phyloP scores from a whole-genome alignment of 2,888 invertebrate genomes.

The Strigamia crassipes region DNA sequence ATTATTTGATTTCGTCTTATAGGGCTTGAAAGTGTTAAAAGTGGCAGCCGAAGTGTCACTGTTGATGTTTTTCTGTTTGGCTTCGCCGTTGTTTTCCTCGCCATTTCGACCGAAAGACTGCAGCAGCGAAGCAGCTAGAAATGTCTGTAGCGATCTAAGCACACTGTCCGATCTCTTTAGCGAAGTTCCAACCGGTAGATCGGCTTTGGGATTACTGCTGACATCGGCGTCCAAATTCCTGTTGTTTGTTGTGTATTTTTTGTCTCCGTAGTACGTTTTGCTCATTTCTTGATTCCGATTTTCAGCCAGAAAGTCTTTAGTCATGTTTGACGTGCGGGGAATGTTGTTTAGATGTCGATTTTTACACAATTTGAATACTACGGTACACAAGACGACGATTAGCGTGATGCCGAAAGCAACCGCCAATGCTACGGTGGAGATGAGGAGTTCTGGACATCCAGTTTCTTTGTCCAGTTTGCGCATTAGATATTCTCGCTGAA shows the following conservation, averaged over 20 bases:
- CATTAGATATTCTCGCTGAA: slow-evolving; percentile 39
- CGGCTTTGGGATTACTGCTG: background rate
- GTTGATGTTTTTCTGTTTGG: background rate
- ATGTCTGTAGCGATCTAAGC: slow-evolving; percentile 39
- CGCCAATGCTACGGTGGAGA: slow-evolving; percentile 22
- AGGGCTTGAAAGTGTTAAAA: background rate
- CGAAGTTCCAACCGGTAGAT: background rate
- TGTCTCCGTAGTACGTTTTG: background rate
- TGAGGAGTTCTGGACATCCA: slow-evolving; percentile 17
- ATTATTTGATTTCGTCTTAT: background rate
- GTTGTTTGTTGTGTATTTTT: background rate
- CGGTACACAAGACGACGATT: background rate
- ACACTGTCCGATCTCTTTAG: slow-evolving; percentile 45
- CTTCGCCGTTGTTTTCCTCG: background rate
- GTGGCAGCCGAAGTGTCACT: background rate
- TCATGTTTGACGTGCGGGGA: background rate
- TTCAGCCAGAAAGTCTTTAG: background rate
- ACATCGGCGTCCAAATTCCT: background rate
- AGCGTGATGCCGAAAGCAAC: slow-evolving; percentile 8
- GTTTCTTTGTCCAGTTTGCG: slow-evolving; percentile 32
- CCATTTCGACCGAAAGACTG: background rate
- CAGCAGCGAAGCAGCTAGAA: slow-evolving; percentile 43
- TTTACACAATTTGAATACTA: background rate
- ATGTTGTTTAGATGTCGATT: background rate
- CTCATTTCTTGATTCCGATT: slow-evolving; percentile 9